phyloP scores from a whole-genome alignment of 2,113 vertebrate species.

The Lanius ludovicianus region DNA sequence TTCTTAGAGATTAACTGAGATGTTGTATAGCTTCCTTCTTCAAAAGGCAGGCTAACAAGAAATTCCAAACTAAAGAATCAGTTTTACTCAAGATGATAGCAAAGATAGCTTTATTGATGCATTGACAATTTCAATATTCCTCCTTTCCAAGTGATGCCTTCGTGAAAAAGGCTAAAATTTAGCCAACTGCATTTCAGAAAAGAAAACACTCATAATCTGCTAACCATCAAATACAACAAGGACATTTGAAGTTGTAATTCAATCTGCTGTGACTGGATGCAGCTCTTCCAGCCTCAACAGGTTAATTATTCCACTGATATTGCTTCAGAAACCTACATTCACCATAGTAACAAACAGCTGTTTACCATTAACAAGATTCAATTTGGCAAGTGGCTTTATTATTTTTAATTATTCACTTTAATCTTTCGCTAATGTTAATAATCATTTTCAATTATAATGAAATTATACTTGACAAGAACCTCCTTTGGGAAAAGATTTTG shows the following conservation, averaged over 20 bases:
- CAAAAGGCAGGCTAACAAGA: not conserved
- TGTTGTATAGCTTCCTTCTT: not conserved
- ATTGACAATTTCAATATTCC: not conserved
- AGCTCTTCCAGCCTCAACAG: not conserved
- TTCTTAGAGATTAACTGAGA: slow-evolving; percentile 33
- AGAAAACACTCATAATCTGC: not conserved
- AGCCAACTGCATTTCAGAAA: not conserved
- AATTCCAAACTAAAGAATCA: not conserved
- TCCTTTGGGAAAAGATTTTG: slow-evolving; percentile 1
- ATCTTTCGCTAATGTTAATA: slow-evolving; percentile 14
- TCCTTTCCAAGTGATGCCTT: not conserved
- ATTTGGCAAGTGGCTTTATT: slow-evolving; percentile 8
- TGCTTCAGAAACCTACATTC: not conserved
- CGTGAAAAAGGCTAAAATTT: not conserved
- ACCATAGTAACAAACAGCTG: slow-evolving; percentile 13
- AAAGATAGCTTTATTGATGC: not conserved
- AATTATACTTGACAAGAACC: not conserved
- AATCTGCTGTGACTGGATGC: not conserved
- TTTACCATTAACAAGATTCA: not conserved
- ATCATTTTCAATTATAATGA: not conserved
- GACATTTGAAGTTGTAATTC: not conserved
- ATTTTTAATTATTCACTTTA: slow-evolving; percentile 11
- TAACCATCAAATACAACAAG: not conserved
- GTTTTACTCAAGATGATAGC: not conserved
- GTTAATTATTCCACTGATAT: slow-evolving; percentile 7